Percentiles rank a stretch among this genome's conserved stretches.
Conservation (phyloP, 2,113 vertebrate genomes). For the Chloropsis hardwickii region DNA sequence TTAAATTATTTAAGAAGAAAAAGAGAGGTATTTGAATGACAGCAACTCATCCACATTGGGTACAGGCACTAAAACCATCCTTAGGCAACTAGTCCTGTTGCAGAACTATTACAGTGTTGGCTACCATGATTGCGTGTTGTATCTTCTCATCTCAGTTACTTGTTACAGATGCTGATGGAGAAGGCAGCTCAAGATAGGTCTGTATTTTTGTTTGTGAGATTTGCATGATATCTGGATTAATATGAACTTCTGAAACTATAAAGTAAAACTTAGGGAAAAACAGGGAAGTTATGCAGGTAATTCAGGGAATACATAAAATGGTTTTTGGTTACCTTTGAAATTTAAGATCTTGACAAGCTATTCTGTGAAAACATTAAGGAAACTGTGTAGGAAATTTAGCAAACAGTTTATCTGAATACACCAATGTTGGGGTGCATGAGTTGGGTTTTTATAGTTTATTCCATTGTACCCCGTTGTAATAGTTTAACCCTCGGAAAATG, state of each 20-base stretch:
- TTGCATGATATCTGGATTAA: neutral
- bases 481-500: too few relatives aligned
- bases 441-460: too few relatives aligned
- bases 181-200: neutral
- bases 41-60: fast-evolving
- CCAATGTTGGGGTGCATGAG: too few relatives aligned
- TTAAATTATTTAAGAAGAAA: neutral
- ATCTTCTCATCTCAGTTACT: neutral
- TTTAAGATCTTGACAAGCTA: neutral
- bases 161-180: neutral
- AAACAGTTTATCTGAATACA: neutral
- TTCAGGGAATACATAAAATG: neutral
- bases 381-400: neutral
- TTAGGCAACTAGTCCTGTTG: neutral
- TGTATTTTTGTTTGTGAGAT: neutral
- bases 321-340: neutral
- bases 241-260: neutral
- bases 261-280: neutral
- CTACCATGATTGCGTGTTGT: neutral
- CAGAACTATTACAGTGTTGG: neutral
- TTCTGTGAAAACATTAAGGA: neutral
- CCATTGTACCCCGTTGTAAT: too few relatives aligned
- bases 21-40: neutral
- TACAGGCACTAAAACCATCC: neutral
- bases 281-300: neutral